A percentile compares a stretch with the other conserved stretches of the same genome.
Conservation (phyloP, 1,140 invertebrate genomes). For the Pogonomyrmex barbatus region DNA sequence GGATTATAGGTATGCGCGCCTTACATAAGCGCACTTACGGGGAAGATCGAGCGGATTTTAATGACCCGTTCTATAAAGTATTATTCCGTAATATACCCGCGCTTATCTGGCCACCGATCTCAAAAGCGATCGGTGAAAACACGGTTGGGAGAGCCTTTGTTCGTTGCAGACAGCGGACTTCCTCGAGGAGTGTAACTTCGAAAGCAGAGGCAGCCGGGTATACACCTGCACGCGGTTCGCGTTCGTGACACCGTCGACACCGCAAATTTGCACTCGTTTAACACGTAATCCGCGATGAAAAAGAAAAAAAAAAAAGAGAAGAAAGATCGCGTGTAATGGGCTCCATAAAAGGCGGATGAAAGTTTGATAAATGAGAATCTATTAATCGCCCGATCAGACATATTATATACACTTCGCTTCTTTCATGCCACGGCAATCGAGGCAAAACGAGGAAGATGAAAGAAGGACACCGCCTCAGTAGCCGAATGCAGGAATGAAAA, state of each 20-base stretch:
- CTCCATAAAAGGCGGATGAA: background rate
- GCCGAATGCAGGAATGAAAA: background rate
- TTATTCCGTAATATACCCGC: constrained; percentile 8
- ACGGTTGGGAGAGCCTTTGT: constrained; percentile 50
- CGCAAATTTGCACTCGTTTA: background rate
- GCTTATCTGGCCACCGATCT: constrained; percentile 40
- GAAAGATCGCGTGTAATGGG: background rate
- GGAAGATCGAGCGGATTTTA: constrained; percentile 53
- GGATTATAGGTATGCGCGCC: background rate
- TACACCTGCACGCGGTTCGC: background rate
- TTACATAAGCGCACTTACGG: constrained; percentile 37
- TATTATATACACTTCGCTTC: background rate
- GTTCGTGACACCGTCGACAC: background rate
- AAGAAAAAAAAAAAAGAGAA: background rate
- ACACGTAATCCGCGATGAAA: background rate
- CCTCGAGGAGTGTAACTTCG: constrained; percentile 24
- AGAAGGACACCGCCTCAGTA: background rate
- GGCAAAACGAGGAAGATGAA: background rate
- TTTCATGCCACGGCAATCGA: background rate
- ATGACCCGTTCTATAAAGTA: constrained; percentile 51
- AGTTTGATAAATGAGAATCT: constrained; percentile 15
- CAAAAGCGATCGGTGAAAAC: constrained; percentile 50
- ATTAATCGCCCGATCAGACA: background rate
- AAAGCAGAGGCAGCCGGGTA: background rate
- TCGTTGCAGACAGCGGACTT: background rate